Conservation (phyloP, 2,113 vertebrate genomes). For the Lasiurus borealis region DNA sequence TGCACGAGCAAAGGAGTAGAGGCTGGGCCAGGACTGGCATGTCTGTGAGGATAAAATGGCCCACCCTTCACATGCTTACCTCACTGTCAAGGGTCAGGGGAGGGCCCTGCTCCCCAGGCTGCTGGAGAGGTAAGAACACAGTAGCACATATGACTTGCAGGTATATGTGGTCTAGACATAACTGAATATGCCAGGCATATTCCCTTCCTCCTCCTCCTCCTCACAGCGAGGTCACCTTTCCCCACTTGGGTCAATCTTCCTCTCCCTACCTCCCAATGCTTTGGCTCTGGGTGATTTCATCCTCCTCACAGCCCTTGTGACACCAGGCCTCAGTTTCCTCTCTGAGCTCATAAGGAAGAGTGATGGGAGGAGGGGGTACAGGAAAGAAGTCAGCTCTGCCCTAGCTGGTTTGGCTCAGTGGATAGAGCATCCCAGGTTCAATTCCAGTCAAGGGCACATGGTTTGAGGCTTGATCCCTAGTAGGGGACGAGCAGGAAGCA, state of each 20-base stretch:
- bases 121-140: neutral
- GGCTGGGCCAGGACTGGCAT: neutral
- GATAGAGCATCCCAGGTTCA: too few relatives aligned
- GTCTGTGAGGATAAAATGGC: neutral
- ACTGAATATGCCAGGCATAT: neutral
- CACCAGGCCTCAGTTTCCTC: neutral
- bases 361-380: neutral
- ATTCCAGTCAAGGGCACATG: too few relatives aligned
- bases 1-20: neutral
- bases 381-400: neutral
- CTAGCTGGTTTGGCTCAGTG: too few relatives aligned
- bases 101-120: neutral
- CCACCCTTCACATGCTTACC: neutral
- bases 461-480: too few relatives aligned
- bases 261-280: neutral
- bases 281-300: conserved; percentile 1
- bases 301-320: too few relatives aligned
- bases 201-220: too few relatives aligned
- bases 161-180: neutral
- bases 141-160: neutral
- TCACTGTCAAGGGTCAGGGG: neutral
- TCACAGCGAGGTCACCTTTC: neutral
- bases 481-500: too few relatives aligned
- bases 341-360: neutral
- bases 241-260: neutral